Evolutionary conservation across 2,888 invertebrate species (phyloP), one percentile per base, ranked within the genome.

Genomic region (Hirudinaria manillensis): DNA sequence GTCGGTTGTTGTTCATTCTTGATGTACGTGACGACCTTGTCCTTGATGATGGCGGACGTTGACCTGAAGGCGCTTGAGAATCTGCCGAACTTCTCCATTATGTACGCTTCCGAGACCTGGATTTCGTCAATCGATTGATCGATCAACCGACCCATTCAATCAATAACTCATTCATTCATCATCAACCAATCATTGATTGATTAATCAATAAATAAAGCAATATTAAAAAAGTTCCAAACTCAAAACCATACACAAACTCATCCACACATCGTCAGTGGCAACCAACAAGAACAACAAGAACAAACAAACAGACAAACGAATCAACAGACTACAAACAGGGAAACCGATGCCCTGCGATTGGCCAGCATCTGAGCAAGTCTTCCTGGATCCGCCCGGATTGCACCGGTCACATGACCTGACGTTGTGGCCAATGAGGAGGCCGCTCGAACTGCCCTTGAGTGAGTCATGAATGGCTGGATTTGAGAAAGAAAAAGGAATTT

Each of bases 21-120:
- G 80, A 96, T 95, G 82, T 95, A 95, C 85, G 94, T 95, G 80
- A 93, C 90, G 74, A 97, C 86, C 86, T 92, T 94, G 38, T 91
- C 94, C 84, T 92, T 95, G 24, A 97, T 92, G 86, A 93, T 94
- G 75, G 92, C 92, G 68, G 94, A 92, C 85, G 94, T 95, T 3
- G 90, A 89, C 86, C 91, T 94, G 90, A 96, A 92, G 10, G 91
- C 94, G 73, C 79, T 82, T 16, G 86, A 84, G 70, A 86, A 80
- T 77, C 84, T 82, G 13, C 75, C 77, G 61, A 79, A 77, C 53
- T 72, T 78, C 53, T 77, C 76, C 36, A 77, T 74, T 16, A 80
- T 21, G 29, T 78, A 77, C 19, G 77, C 76, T 29, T 76, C 76
- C 32, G 66, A 29, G 21, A 51, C 38, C 67, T 68, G 68, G n/a